Evolutionary conservation across 2,113 vertebrate genomes (phyloP).

Genomic region (Pteruthius melanotis): DNA sequence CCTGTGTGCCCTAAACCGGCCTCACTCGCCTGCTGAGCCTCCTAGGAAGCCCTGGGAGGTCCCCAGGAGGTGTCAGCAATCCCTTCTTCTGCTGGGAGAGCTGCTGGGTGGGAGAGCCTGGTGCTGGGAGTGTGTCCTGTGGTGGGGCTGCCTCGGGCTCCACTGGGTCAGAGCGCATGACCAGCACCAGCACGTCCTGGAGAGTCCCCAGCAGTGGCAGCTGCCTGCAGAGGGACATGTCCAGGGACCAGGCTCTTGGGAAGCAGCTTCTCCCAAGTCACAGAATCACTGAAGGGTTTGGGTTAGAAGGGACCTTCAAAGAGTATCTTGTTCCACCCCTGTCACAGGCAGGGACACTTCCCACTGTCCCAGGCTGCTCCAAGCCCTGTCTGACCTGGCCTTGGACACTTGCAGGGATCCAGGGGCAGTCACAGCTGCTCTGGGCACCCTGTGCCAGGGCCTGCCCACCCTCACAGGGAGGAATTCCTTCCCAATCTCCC

Average conservation of each 20-base stretch:
- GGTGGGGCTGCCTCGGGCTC: neutral
- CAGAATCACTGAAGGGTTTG: neutral
- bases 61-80: neutral
- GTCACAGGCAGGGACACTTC: neutral
- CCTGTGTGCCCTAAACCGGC: neutral
- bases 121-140: neutral
- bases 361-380: neutral
- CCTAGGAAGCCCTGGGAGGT: neutral
- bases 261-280: neutral
- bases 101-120: neutral
- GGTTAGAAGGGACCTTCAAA: neutral
- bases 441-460: neutral
- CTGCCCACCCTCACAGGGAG: neutral
- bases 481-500: neutral
- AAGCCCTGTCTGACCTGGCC: accelerated
- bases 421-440: neutral
- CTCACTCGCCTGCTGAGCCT: neutral
- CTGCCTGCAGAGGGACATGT: neutral
- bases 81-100: accelerated
- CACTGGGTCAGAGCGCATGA: accelerated
- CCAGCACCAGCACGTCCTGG: accelerated
- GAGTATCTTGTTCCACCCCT: neutral
- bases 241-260: neutral
- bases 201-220: neutral
- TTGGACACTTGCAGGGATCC: neutral